A percentile compares a stretch with the other conserved stretches of the same genome.
Evolutionary conservation across 2,888 invertebrate species (phyloP).

Genomic region (Machimus atricapillus): DNA sequence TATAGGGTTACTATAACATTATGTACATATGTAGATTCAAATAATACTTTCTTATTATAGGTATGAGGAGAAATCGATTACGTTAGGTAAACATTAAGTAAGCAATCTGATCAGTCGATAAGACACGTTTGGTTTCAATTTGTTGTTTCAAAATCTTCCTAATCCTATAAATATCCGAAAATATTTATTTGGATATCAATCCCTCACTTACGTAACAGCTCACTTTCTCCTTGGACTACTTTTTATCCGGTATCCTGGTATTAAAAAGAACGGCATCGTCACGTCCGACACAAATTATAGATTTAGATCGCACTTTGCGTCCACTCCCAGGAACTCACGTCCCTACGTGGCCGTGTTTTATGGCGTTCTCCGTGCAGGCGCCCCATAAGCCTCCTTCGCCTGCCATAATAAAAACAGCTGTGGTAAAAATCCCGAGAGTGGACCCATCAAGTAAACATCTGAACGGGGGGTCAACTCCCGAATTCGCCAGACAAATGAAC

Average conservation of each 20-base stretch:
- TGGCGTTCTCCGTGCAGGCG: not conserved
- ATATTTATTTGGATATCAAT: not conserved
- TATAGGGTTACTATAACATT: too few species aligned
- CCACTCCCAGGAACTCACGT: not conserved
- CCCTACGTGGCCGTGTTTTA: not conserved
- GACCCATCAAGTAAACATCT: not conserved
- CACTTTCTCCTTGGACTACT: not conserved
- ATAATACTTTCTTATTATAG: too few species aligned
- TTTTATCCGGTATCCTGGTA: not conserved
- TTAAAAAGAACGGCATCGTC: not conserved
- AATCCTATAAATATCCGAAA: not conserved
- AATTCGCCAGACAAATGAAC: not conserved
- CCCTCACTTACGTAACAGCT: not conserved
- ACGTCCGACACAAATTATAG: slow-evolving; percentile 5
- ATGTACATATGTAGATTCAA: too few species aligned
- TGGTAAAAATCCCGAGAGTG: not conserved
- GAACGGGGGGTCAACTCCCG: not conserved
- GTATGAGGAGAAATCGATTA: not conserved
- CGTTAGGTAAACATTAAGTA: not conserved
- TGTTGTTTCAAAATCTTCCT: not conserved
- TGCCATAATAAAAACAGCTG: not conserved
- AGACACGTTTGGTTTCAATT: not conserved
- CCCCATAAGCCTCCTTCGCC: not conserved
- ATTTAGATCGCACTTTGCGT: slow-evolving; percentile 7
- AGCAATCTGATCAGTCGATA: not conserved